These are phyloP conservation scores for Myanophis thanlyinensis DNA, from an alignment of 2,113 vertebrate genomes.

Conservation along the genomic window DNA sequence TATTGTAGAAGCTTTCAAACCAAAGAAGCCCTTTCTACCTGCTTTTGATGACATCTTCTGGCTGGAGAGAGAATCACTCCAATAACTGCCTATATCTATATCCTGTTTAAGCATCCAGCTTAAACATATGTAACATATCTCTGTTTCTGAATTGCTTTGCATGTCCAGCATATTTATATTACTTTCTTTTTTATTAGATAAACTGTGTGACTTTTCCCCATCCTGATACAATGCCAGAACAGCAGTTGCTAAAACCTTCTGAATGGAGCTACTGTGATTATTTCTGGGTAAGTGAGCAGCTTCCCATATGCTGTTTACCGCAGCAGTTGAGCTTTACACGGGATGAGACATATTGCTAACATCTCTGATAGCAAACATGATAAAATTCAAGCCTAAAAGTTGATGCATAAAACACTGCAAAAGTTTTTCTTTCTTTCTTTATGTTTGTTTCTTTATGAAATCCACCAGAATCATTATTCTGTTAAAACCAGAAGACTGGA, in stretches of 20 bases:
- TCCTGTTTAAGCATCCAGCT: constrained; percentile 19
- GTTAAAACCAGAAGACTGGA: background rate
- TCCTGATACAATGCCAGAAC: constrained; percentile 83
- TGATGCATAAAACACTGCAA: background rate
- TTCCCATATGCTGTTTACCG: constrained; percentile 49
- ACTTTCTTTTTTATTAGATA: constrained; percentile 72
- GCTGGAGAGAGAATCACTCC: constrained; percentile 36
- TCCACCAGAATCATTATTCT: background rate
- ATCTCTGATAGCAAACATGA: constrained; percentile 24
- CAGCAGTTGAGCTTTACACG: constrained; percentile 36
- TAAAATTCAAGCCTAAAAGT: constrained; percentile 20
- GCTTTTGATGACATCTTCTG: constrained; percentile 37
- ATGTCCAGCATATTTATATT: background rate
- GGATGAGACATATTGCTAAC: constrained; percentile 38
- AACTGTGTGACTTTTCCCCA: constrained; percentile 96
- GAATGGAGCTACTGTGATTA: constrained; percentile 99
- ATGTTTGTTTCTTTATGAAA: too few relatives aligned
- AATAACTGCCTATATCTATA: constrained; percentile 24
- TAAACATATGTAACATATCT: constrained; percentile 15
- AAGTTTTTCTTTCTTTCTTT: background rate
- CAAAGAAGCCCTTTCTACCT: background rate
- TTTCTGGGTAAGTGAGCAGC: constrained; percentile 89
- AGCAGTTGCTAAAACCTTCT: constrained; percentile 91
- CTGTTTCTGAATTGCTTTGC: constrained; percentile 12
- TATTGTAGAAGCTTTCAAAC: background rate